Conservation (phyloP, 2,113 vertebrate species). For the Oostethus manadensis region DNA sequence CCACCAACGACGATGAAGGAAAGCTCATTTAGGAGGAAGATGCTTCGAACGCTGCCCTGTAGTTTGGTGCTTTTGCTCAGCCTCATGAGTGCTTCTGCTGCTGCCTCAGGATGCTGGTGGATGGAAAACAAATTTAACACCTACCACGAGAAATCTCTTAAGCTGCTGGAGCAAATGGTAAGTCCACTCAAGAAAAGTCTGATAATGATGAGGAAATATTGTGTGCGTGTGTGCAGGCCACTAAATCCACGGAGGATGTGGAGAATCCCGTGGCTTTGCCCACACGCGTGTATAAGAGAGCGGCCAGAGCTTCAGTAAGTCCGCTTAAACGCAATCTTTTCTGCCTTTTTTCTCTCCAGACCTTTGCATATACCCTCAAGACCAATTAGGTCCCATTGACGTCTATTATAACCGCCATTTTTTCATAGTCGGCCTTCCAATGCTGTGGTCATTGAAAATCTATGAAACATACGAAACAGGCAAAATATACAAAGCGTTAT, state of each 20-base stretch:
- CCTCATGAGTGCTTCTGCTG: slow-evolving; percentile 15
- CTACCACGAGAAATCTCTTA: slow-evolving; percentile 27
- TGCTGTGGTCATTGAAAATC: too few species aligned
- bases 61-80: not conserved
- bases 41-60: not conserved
- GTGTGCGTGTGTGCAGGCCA: slow-evolving; percentile 28
- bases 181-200: slow-evolving; percentile 1
- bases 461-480: too few species aligned
- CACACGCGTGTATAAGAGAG: slow-evolving; percentile 25
- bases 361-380: not conserved
- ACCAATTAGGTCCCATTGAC: too few species aligned
- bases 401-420: not conserved
- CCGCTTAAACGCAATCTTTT: not conserved
- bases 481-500: too few species aligned
- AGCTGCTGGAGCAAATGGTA: slow-evolving; percentile 46
- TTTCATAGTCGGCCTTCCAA: not conserved
- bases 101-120: slow-evolving; percentile 54
- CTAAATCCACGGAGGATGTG: slow-evolving; percentile 22
- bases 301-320: slow-evolving; percentile 38
- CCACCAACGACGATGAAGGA: not conserved
- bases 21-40: not conserved
- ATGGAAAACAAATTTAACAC: slow-evolving; percentile 43
- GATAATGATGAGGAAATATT: too few species aligned
- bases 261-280: slow-evolving; percentile 30
- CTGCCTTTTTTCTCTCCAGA: not conserved